Evolutionary conservation across 1,140 invertebrate species (phyloP).

Genomic region (Agraylea sexmaculata): DNA sequence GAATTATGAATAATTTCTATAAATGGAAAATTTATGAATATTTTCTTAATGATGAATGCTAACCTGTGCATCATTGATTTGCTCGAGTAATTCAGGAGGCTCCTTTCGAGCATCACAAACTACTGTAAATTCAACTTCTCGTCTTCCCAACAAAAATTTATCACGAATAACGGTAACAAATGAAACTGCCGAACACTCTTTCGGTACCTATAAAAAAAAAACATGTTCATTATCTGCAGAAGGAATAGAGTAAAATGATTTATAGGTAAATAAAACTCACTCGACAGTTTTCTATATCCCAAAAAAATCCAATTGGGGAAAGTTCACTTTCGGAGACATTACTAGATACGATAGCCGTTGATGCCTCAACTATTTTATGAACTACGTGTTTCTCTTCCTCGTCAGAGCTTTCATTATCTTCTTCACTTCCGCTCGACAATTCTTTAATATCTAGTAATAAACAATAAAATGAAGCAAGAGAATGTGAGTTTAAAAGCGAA

Average conservation of each 20-base stretch:
- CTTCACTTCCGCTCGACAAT: slow-evolving; percentile 9
- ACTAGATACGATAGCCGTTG: slow-evolving; percentile 5
- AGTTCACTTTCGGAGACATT: slow-evolving; percentile 9
- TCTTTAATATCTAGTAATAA: too few relatives aligned
- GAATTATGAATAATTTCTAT: too few relatives aligned
- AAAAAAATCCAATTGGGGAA: slow-evolving; percentile 74
- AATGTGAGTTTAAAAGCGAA: too few relatives aligned
- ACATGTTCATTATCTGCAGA: neutral
- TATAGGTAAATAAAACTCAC: slow-evolving; percentile 23
- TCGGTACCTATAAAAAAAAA: slow-evolving; percentile 52
- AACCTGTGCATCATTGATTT: slow-evolving; percentile 82
- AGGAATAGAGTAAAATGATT: neutral
- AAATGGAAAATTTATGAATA: neutral
- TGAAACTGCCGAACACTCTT: slow-evolving; percentile 64
- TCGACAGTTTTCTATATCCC: slow-evolving; percentile 87
- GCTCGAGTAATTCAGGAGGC: slow-evolving; percentile 60
- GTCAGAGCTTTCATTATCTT: slow-evolving; percentile 10
- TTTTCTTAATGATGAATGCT: slow-evolving; percentile 15
- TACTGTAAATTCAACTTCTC: slow-evolving; percentile 79
- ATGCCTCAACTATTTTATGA: neutral
- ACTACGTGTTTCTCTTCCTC: slow-evolving; percentile 2
- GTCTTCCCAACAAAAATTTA: slow-evolving; percentile 60
- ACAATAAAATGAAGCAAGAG: too few relatives aligned
- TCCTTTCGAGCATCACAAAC: slow-evolving; percentile 75
- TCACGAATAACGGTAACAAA: slow-evolving; percentile 68